phyloP scores from a whole-genome alignment of 2,888 invertebrate genomes.

The Asteroscopus sphinx region DNA sequence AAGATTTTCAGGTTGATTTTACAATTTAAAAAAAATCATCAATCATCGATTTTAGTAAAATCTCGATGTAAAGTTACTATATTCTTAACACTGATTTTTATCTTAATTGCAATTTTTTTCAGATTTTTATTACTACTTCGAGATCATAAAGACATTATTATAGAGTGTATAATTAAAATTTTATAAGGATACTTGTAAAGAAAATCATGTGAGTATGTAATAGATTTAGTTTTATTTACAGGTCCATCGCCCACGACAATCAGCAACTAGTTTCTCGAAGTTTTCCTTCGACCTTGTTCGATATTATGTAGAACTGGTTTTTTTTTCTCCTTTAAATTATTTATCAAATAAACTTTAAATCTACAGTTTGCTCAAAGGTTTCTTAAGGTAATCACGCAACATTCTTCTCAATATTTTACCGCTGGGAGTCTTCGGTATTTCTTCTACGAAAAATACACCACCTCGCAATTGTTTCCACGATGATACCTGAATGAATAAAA shows the following conservation, averaged over 20 bases:
- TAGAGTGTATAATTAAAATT: not conserved
- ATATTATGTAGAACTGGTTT: not conserved
- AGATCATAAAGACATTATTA: too few species aligned
- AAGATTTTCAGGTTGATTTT: too few species aligned
- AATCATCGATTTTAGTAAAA: too few species aligned
- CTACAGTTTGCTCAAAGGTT: constrained; percentile 51
- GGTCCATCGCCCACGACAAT: constrained; percentile 1
- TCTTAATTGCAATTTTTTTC: too few species aligned
- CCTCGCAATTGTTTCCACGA: constrained; percentile 93
- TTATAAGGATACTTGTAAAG: constrained; percentile 1
- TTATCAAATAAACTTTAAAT: not conserved
- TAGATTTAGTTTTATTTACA: constrained; percentile 9
- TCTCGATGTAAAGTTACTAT: too few species aligned
- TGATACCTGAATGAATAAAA: constrained; percentile 80
- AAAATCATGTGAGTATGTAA: constrained; percentile 8
- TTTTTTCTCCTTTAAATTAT: too few species aligned
- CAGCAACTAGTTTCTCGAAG: not conserved
- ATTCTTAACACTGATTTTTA: too few species aligned
- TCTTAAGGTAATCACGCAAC: constrained; percentile 73
- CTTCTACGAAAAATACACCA: constrained; percentile 92
- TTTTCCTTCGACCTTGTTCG: not conserved
- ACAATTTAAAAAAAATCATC: too few species aligned
- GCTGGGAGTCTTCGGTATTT: constrained; percentile 93
- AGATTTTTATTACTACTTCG: too few species aligned
- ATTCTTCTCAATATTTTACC: constrained; percentile 93